Conservation (phyloP, 2,888 invertebrate species). For the Orthosia gracilis region DNA sequence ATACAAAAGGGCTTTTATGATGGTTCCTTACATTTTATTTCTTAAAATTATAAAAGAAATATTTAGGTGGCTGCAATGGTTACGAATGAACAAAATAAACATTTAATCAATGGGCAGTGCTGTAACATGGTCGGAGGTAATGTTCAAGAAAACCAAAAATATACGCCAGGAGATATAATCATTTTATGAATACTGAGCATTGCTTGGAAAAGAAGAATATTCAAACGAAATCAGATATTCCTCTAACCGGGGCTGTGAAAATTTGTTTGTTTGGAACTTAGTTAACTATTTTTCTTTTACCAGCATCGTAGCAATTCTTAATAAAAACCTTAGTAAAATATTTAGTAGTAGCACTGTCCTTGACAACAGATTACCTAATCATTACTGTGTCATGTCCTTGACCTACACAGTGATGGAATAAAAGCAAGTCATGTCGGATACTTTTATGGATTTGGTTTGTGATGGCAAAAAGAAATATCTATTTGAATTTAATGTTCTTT, state of each 20-base stretch:
- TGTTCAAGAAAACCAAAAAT: too few species aligned
- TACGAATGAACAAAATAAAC: too few species aligned
- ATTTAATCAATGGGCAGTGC: too few species aligned
- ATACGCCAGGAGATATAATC: too few species aligned
- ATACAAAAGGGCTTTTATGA: background rate
- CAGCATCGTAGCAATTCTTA: background rate
- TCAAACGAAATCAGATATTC: too few species aligned
- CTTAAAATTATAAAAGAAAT: too few species aligned
- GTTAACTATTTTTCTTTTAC: background rate
- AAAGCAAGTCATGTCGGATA: constrained; percentile 38
- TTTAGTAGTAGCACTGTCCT: constrained; percentile 12
- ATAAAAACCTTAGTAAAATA: constrained; percentile 1
- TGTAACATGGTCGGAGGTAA: too few species aligned
- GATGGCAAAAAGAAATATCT: background rate
- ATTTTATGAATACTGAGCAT: too few species aligned
- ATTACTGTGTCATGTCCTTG: constrained; percentile 32
- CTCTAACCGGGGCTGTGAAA: too few species aligned
- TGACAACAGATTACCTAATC: constrained; percentile 25
- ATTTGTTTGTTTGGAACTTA: background rate
- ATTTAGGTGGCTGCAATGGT: too few species aligned
- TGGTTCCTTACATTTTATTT: background rate
- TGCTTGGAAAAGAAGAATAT: too few species aligned
- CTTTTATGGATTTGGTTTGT: background rate
- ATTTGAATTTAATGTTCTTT: background rate
- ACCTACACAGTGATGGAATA: constrained; percentile 30